A percentile compares a stretch with the other conserved stretches of the same genome.
Evolutionary conservation across 2,888 invertebrate genomes (phyloP).

Genomic region (Corbicula japonica): DNA sequence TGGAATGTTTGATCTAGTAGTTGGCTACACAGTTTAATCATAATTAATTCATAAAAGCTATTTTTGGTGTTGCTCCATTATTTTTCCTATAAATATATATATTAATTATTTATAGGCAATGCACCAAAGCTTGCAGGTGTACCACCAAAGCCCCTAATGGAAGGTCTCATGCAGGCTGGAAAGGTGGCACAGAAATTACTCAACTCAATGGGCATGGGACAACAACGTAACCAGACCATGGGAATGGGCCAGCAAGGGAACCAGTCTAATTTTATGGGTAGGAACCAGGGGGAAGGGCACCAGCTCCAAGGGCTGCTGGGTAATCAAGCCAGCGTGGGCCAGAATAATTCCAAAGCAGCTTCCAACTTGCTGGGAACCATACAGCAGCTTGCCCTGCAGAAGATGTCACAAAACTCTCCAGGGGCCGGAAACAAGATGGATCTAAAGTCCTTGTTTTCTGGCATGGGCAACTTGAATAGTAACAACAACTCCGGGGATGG

Average conservation of each 20-base stretch:
- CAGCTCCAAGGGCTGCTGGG: slow-evolving; percentile 49
- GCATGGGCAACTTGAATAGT: slow-evolving; percentile 11
- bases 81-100: no score
- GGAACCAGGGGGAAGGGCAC: not conserved
- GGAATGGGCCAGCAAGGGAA: slow-evolving; percentile 15
- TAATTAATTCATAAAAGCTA: no score
- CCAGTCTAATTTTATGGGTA: not conserved
- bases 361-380: slow-evolving; percentile 68
- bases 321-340: slow-evolving; percentile 25
- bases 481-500: slow-evolving; percentile 39
- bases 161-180: slow-evolving; percentile 55
- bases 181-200: slow-evolving; percentile 56
- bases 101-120: slow-evolving; percentile 39
- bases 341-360: slow-evolving; percentile 36
- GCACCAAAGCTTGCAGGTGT: slow-evolving; percentile 37
- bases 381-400: slow-evolving; percentile 64
- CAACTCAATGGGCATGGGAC: slow-evolving; percentile 48
- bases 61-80: no score
- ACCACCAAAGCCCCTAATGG: slow-evolving; percentile 57
- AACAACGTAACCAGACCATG: slow-evolving; percentile 8
- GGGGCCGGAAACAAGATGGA: slow-evolving; percentile 17
- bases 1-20: no score
- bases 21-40: no score
- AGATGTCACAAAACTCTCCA: slow-evolving; percentile 32
- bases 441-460: slow-evolving; percentile 56